Evolutionary conservation across 2,797 vertebrate species (phyloP).

Genomic region (Triplophysa bombifrons): DNA sequence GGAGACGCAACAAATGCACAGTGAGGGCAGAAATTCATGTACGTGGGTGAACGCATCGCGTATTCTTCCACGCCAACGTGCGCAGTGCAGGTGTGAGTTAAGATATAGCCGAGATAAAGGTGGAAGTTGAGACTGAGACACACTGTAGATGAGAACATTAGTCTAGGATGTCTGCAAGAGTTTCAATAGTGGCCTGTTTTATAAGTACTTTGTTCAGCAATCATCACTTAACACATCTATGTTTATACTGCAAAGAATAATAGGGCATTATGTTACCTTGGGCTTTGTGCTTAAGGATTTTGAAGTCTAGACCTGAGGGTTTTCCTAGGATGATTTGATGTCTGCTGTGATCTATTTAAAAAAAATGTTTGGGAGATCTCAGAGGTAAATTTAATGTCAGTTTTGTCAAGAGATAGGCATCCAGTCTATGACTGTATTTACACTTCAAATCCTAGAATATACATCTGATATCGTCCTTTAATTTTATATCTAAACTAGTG

Average conservation of each 20-base stretch:
- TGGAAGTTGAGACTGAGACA: constrained; percentile 37
- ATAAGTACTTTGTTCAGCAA: constrained; percentile 6
- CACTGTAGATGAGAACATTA: not conserved
- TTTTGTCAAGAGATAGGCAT: too few relatives aligned
- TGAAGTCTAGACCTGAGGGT: constrained; percentile 17
- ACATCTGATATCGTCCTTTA: too few relatives aligned
- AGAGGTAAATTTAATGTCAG: not conserved
- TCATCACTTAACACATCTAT: constrained; percentile 10
- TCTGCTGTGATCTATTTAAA: not conserved
- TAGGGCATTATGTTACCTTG: constrained; percentile 24
- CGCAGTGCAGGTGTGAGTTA: constrained; percentile 53
- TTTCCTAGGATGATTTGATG: not conserved
- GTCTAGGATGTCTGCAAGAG: not conserved
- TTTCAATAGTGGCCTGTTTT: not conserved
- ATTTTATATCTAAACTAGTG: too few relatives aligned
- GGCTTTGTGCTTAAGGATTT: not conserved
- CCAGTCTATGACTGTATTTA: not conserved
- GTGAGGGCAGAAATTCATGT: constrained; percentile 1
- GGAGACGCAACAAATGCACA: constrained; percentile 28
- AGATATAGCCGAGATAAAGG: constrained; percentile 31
- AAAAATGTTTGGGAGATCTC: not conserved
- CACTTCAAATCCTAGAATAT: not conserved
- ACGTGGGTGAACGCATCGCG: constrained; percentile 1
- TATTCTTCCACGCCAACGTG: constrained; percentile 11
- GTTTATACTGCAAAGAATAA: constrained; percentile 34